Evolutionary conservation across 2,113 vertebrate genomes (phyloP), one percentile per base, ranked within the genome.

Genomic region (Chlamydotis undulata): DNA sequence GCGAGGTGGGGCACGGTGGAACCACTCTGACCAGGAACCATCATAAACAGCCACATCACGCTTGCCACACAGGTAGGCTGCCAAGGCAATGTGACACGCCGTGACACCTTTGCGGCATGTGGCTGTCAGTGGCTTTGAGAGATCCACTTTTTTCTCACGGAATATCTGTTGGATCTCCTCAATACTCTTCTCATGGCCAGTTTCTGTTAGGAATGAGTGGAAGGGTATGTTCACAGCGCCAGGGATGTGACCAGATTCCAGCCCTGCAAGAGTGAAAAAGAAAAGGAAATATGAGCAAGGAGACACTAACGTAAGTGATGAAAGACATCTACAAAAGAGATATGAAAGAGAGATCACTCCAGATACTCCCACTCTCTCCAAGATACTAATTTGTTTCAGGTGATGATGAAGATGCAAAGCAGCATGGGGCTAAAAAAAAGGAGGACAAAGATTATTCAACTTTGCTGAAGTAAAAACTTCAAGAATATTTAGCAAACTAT

Each of bases 21-120:
- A 99, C 99, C 99, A 99, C 90, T 99, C 99, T 0, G 95, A 97
- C 99, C 99, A 99, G 85, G 99, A 98, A 21, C 99, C 99, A 1
- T 99, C 99, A 0, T 99, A 99, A 67, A 99, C 52, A 4, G 98
- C 97, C 81, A 98, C 98, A 1, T 98, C 98, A 0, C 98, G 97
- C 87, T 99, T 98, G 45, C 99, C 99, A 0, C 99, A 98, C 67
- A 99, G 96, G 95, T 98, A 98, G 74, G 99, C 99, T 1, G 98
- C 99, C 91, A 99, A 93, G 21, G 97, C 98, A 1, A 99, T 84
- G 43, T 99, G 99, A 83, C 99, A 99, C 0, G 99, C 99, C 0
- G 99, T 99, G 93, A 99, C 98, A 0, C 99, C 99, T 18, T 99
- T 99, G 39, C 98, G 99, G 75, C 99, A 99, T 0, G 98, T 98